Conservation (phyloP, 2,113 vertebrate species). For the Erythrolamprus reginae region DNA sequence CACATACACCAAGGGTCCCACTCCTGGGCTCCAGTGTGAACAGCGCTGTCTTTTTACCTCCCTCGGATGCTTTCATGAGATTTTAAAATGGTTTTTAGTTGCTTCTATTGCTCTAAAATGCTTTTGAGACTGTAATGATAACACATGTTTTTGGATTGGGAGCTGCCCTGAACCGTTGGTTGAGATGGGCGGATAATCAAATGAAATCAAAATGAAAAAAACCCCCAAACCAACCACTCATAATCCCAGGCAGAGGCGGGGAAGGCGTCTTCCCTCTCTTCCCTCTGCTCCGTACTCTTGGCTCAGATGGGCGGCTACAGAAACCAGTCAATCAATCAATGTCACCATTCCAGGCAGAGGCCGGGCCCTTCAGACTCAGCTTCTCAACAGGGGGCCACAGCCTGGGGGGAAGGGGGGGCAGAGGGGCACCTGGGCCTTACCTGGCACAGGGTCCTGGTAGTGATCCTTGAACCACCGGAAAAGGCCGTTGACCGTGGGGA, state of each 20-base stretch:
- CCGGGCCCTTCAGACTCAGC: not conserved
- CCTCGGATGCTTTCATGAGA: not conserved
- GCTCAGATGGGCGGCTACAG: not conserved
- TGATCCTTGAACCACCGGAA: constrained; percentile 99
- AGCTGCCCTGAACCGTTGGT: too few species aligned
- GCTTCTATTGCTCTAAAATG: not conserved
- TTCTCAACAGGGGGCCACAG: not conserved
- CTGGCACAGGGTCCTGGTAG: constrained; percentile 96
- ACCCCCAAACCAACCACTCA: too few species aligned
- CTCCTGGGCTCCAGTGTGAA: not conserved
- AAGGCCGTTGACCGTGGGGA: constrained; percentile 90
- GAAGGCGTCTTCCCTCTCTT: not conserved
- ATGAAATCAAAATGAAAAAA: too few species aligned
- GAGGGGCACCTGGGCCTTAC: constrained; percentile 55
- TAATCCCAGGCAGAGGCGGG: not conserved
- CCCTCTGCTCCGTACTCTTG: too few species aligned
- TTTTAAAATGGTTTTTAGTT: too few species aligned
- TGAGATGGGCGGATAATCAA: not conserved
- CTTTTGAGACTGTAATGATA: not conserved
- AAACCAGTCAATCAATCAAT: too few species aligned
- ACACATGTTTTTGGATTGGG: not conserved
- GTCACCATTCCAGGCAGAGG: not conserved
- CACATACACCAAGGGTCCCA: too few species aligned
- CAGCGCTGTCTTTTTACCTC: too few species aligned
- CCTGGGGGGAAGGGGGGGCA: accelerated